A percentile compares a stretch with the other conserved stretches of the same genome.
phyloP scores from a whole-genome alignment of 2,888 invertebrate species.

The Dryobota labecula region DNA sequence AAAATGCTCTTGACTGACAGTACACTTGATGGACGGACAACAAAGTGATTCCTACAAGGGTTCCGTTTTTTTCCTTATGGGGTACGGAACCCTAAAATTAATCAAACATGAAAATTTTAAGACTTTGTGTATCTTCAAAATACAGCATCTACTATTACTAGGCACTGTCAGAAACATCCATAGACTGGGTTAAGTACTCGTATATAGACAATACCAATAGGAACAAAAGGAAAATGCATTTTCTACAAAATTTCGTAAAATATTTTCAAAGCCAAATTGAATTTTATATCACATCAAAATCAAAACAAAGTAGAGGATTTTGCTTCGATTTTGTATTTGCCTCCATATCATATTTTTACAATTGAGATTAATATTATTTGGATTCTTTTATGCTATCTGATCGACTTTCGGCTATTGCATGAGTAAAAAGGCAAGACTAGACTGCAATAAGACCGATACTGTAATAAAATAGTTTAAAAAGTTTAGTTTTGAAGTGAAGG shows the following conservation, averaged over 20 bases:
- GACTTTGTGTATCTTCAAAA: neutral
- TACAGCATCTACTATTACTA: neutral
- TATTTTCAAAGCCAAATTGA: constrained; percentile 52
- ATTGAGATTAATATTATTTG: neutral
- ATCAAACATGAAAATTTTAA: neutral
- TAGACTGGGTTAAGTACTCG: constrained; percentile 19
- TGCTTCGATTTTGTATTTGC: constrained; percentile 35
- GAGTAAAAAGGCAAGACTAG: neutral
- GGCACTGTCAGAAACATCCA: neutral
- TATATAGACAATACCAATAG: constrained; percentile 13
- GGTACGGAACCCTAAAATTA: neutral
- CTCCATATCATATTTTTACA: neutral
- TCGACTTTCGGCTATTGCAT: no score
- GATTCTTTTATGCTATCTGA: neutral
- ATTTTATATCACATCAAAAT: constrained; percentile 38
- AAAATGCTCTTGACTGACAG: no score
- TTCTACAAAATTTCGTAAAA: constrained; percentile 33
- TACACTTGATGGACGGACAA: neutral
- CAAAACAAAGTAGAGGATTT: constrained; percentile 41
- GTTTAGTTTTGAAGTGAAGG: no score
- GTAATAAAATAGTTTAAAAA: no score
- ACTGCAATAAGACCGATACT: no score
- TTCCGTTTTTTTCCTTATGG: neutral
- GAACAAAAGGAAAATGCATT: constrained; percentile 40
- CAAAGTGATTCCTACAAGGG: neutral